These are phyloP conservation scores for Eupithecia subumbrata DNA, from an alignment of 2,888 invertebrate species.

Conservation along the genomic window DNA sequence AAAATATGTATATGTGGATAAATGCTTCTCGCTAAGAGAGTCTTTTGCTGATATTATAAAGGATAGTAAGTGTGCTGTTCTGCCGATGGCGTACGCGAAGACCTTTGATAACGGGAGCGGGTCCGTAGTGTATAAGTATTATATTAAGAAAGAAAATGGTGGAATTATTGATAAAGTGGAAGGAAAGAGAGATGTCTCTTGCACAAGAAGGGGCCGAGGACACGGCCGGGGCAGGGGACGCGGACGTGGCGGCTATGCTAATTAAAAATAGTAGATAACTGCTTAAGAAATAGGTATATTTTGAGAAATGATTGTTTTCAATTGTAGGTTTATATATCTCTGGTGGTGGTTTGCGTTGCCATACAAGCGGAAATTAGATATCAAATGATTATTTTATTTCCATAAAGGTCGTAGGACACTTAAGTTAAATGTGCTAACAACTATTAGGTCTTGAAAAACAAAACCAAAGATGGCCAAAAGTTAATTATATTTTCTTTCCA, in stretches of 20 bases:
- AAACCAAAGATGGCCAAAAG: not conserved
- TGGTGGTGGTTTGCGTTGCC: not conserved
- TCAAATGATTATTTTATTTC: not conserved
- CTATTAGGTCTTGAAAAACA: not conserved
- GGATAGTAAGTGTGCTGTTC: constrained; percentile 52
- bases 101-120: constrained; percentile 38
- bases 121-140: constrained; percentile 37
- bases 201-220: constrained; percentile 10
- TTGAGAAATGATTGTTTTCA: not conserved
- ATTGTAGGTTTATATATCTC: not conserved
- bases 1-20: constrained; percentile 57
- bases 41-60: constrained; percentile 52
- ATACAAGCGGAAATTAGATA: not conserved
- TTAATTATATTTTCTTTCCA: not conserved
- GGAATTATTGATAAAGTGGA: not conserved
- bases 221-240: constrained; percentile 16
- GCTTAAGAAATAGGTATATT: too few species aligned
- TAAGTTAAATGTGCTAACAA: not conserved
- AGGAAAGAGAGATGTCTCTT: constrained; percentile 7
- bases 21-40: constrained; percentile 52
- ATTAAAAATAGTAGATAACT: not conserved
- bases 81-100: constrained; percentile 49
- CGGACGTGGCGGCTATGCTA: constrained; percentile 5
- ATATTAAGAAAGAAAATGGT: constrained; percentile 30
- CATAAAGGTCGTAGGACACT: not conserved